A percentile compares a stretch with the other conserved stretches of the same genome.
Evolutionary conservation across 2,888 invertebrate species (phyloP).

Genomic region (Drosophila antonietae): DNA sequence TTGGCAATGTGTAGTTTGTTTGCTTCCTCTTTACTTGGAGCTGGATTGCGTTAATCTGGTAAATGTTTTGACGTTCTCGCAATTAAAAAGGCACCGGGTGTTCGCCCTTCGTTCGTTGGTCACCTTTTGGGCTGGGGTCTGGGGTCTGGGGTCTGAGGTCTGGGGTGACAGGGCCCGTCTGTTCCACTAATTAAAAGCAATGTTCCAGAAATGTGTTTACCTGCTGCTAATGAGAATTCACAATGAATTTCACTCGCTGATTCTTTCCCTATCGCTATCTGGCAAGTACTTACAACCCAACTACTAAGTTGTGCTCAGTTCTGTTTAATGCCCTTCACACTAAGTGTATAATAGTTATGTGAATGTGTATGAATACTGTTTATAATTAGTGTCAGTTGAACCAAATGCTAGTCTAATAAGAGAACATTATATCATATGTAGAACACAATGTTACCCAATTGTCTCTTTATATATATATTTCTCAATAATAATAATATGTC

Average conservation of each 20-base stretch:
- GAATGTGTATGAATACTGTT: background rate
- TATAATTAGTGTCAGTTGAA: background rate
- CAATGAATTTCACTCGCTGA: slow-evolving; percentile 78
- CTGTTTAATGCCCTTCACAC: background rate
- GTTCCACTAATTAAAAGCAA: slow-evolving; percentile 81
- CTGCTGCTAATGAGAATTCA: slow-evolving; percentile 81
- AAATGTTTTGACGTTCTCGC: slow-evolving; percentile 79
- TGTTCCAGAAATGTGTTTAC: slow-evolving; percentile 81
- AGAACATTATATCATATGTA: no score
- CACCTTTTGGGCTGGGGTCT: slow-evolving; percentile 13
- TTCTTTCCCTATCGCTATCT: slow-evolving; percentile 58
- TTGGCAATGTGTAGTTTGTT: slow-evolving; percentile 44
- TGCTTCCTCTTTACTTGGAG: slow-evolving; percentile 12
- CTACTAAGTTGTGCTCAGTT: slow-evolving; percentile 36
- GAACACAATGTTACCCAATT: no score
- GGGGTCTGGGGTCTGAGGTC: slow-evolving; percentile 7
- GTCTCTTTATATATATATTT: no score
- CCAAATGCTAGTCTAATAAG: no score
- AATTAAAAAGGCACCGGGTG: slow-evolving; percentile 76
- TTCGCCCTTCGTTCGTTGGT: slow-evolving; percentile 38
- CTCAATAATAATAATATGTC: no score
- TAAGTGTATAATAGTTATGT: background rate
- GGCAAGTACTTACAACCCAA: slow-evolving; percentile 23
- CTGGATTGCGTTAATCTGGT: slow-evolving; percentile 80
- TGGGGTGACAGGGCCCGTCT: slow-evolving; percentile 58